A percentile compares a stretch with the other conserved stretches of the same genome.
These are phyloP conservation scores for Ophion slaviceki DNA, from an alignment of 2,888 invertebrate species.

Conservation along the genomic window DNA sequence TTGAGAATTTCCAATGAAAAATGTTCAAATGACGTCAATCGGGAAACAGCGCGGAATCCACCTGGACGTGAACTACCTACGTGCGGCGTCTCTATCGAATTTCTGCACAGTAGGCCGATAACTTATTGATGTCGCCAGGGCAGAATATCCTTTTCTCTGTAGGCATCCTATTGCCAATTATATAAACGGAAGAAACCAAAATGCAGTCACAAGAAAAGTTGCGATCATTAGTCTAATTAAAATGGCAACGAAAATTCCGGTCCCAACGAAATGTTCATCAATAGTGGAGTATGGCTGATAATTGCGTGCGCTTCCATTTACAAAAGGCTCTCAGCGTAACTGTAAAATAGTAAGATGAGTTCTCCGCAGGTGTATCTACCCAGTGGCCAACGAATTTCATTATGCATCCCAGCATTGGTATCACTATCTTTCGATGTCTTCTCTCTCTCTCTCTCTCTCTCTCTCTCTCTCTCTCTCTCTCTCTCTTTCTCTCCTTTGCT, in stretches of 20 bases:
- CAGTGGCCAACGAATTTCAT: conserved; percentile 47
- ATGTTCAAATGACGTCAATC: too few species aligned
- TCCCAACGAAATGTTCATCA: not conserved
- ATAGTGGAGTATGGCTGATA: not conserved
- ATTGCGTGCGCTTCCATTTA: not conserved
- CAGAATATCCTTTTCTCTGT: too few species aligned
- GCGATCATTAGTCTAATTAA: not conserved
- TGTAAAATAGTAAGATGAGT: conserved; percentile 32
- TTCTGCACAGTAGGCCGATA: too few species aligned
- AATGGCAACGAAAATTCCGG: not conserved
- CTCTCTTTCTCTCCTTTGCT: conserved; percentile 2
- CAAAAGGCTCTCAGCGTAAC: conserved; percentile 11
- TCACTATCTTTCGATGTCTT: conserved; percentile 13
- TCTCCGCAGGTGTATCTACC: conserved; percentile 11
- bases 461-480: conserved; percentile 6
- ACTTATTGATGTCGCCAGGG: too few species aligned
- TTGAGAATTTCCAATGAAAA: too few species aligned
- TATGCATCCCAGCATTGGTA: conserved; percentile 40
- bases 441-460: not conserved
- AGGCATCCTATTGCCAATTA: too few species aligned
- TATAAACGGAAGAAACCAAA: not conserved
- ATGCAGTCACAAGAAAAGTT: not conserved
- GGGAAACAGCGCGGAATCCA: too few species aligned
- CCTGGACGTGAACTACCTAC: too few species aligned
- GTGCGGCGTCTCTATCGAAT: too few species aligned